phyloP scores from a whole-genome alignment of 1,140 invertebrate species.

The Prorops nasuta region DNA sequence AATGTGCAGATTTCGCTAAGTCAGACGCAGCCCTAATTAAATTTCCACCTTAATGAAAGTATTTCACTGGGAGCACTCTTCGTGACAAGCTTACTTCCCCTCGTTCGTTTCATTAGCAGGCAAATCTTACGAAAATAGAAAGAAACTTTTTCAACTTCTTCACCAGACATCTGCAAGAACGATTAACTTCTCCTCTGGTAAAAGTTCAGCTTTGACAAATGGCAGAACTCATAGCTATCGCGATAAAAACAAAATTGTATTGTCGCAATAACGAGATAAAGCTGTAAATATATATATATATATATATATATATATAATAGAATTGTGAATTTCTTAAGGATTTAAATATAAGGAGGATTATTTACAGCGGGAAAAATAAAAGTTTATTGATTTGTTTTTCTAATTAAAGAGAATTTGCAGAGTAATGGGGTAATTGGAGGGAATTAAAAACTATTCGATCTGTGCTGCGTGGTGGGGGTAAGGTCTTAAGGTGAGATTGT shows the following conservation, averaged over 20 bases:
- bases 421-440: slow-evolving; percentile 1
- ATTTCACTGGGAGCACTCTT: slow-evolving; percentile 9
- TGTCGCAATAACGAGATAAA: no score
- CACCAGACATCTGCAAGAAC: slow-evolving; percentile 12
- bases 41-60: slow-evolving; percentile 20
- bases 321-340: no score
- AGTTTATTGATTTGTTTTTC: slow-evolving; percentile 11
- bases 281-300: no score
- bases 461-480: not conserved
- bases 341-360: no score
- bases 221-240: no score
- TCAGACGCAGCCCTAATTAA: slow-evolving; percentile 12
- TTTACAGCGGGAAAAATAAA: slow-evolving; percentile 9
- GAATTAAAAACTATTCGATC: slow-evolving; percentile 9
- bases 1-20: slow-evolving; percentile 9
- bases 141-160: slow-evolving; percentile 20
- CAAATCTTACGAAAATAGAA: no score
- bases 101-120: not conserved
- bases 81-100: not conserved
- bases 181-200: no score
- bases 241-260: no score
- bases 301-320: no score
- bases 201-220: no score
- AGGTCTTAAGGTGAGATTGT: no score
- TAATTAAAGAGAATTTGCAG: slow-evolving; percentile 3